Conservation (phyloP, 2,888 invertebrate genomes). For the Napeogenes sylphis region DNA sequence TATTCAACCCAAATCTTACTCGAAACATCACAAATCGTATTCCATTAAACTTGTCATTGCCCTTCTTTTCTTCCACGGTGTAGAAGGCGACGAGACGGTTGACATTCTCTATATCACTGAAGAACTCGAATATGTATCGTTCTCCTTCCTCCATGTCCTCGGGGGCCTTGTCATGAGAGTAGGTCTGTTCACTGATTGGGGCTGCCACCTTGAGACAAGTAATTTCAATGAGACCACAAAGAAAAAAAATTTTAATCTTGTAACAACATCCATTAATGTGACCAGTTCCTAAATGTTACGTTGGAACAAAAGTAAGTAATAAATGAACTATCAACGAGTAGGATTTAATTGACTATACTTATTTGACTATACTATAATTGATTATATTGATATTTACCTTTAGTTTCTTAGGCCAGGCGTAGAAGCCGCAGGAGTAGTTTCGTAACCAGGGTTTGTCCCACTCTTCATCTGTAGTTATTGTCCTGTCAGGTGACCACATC, state of each 20-base stretch:
- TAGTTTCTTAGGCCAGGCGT: constrained; percentile 75
- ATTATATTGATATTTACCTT: constrained; percentile 49
- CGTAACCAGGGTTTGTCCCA: constrained; percentile 86
- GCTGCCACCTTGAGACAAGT: constrained; percentile 77
- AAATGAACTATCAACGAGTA: no score
- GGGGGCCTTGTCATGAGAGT: constrained; percentile 64
- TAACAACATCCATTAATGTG: no score
- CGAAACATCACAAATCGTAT: constrained; percentile 84
- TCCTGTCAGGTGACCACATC: constrained; percentile 79
- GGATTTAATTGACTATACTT: not conserved
- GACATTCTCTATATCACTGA: constrained; percentile 81
- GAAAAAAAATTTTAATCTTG: no score
- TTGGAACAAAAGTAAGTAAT: no score
- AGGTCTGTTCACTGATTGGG: constrained; percentile 81
- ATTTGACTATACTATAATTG: constrained; percentile 1
- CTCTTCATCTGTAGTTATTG: constrained; percentile 80
- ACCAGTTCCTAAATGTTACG: no score
- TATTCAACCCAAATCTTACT: constrained; percentile 59
- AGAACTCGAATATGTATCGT: constrained; percentile 81
- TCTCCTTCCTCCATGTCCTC: constrained; percentile 82
- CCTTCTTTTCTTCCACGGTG: constrained; percentile 91
- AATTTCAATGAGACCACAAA: no score
- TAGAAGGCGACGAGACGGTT: constrained; percentile 83
- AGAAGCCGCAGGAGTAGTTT: constrained; percentile 81
- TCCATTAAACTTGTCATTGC: constrained; percentile 86